Conservation (phyloP, 2,113 vertebrate genomes). For the Egretta garzetta region DNA sequence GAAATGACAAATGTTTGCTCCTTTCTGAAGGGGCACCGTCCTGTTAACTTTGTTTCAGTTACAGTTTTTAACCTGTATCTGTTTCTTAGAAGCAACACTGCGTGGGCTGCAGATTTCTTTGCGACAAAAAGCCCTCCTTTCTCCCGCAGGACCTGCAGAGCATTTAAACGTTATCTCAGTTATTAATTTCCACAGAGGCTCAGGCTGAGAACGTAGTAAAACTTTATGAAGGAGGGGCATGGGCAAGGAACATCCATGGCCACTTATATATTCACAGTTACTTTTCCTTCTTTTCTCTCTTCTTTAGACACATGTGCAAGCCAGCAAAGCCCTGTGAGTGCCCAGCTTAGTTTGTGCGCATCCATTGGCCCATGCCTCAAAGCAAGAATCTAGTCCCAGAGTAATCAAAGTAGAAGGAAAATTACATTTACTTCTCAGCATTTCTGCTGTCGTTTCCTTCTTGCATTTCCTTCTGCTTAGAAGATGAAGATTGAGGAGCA, state of each 20-base stretch:
- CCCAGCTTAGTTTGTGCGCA: not conserved
- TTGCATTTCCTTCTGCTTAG: not conserved
- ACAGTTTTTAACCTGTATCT: not conserved
- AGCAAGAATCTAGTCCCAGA: not conserved
- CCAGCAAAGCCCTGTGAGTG: not conserved
- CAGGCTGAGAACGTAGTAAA: not conserved
- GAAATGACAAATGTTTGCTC: not conserved
- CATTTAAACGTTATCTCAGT: not conserved
- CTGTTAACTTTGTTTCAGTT: not conserved
- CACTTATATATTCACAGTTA: not conserved
- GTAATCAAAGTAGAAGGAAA: not conserved
- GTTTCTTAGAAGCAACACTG: not conserved
- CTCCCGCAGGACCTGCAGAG: not conserved
- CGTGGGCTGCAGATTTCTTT: not conserved
- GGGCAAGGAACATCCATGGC: not conserved
- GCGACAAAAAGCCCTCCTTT: not conserved
- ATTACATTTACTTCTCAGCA: not conserved
- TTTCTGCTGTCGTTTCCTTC: not conserved
- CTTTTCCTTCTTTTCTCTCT: not conserved
- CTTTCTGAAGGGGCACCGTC: not conserved
- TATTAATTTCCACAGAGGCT: not conserved
- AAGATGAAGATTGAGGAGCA: not conserved
- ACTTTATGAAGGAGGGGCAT: not conserved
- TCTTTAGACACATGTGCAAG: not conserved
- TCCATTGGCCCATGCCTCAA: not conserved